A percentile compares a stretch with the other conserved stretches of the same genome.
phyloP scores from a whole-genome alignment of 2,113 vertebrate genomes.

The Collichthys lucidus region DNA sequence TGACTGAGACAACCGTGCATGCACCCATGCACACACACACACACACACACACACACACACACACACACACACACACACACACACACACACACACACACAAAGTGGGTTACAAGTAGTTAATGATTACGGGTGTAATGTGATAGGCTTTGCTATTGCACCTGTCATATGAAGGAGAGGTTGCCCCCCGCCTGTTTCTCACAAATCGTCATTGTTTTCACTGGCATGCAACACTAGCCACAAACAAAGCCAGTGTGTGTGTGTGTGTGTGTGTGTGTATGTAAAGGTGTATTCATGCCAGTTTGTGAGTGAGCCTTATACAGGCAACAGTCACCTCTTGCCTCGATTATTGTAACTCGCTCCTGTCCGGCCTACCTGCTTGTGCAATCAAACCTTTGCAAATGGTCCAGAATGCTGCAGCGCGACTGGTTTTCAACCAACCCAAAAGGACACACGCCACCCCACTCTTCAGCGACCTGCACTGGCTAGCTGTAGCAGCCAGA shows the following conservation, averaged over 20 bases:
- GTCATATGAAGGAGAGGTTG: constrained; percentile 60
- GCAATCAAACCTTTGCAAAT: too few species aligned
- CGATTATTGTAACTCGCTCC: too few species aligned
- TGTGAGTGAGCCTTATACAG: too few species aligned
- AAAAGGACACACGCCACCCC: too few species aligned
- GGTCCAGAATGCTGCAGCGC: too few species aligned
- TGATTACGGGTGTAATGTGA: constrained; percentile 71
- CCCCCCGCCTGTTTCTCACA: constrained; percentile 60
- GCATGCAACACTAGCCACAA: constrained; percentile 52
- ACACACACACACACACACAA: constrained; percentile 4
- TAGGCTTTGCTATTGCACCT: constrained; percentile 63
- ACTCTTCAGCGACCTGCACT: too few species aligned
- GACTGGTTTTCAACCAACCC: too few species aligned
- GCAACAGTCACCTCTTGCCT: too few species aligned
- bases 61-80: constrained; percentile 3
- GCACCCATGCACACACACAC: too few species aligned
- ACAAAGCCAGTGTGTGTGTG: constrained; percentile 53
- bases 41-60: constrained; percentile 10
- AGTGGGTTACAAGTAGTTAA: constrained; percentile 57
- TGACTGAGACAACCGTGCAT: constrained; percentile 45
- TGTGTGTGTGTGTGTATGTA: constrained; percentile 19
- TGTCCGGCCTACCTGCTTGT: too few species aligned
- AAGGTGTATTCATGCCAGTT: constrained; percentile 17
- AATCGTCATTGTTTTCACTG: constrained; percentile 62
- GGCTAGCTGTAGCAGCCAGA: too few species aligned